Conservation (phyloP, 2,113 vertebrate species). For the Caranx ignobilis region DNA sequence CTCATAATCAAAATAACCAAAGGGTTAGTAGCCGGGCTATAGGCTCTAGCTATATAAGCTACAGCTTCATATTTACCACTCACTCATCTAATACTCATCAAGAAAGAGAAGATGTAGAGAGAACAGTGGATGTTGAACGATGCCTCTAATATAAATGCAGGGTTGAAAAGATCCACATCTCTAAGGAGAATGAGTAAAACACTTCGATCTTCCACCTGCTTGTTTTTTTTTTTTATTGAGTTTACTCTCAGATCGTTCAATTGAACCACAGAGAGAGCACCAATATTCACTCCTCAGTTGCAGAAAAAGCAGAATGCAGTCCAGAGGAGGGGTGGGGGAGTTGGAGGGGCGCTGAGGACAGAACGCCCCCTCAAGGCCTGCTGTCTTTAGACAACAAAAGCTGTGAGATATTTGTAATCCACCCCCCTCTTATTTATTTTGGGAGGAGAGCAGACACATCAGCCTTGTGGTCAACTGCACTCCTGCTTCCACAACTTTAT, state of each 20-base stretch:
- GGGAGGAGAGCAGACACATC: constrained; percentile 55
- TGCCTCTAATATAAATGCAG: neutral
- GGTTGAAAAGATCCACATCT: neutral
- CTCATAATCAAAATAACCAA: too few species aligned
- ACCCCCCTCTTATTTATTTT: constrained; percentile 65
- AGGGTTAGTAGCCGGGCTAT: too few species aligned
- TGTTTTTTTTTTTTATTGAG: neutral
- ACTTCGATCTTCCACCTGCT: neutral
- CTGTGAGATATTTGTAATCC: constrained; percentile 62
- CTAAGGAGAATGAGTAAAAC: neutral
- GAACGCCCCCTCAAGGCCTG: constrained; percentile 63
- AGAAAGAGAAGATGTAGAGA: neutral
- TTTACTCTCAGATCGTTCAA: neutral
- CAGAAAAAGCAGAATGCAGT: constrained; percentile 44
- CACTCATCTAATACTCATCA: neutral
- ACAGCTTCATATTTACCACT: neutral
- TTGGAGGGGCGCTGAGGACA: constrained; percentile 49
- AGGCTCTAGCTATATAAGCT: neutral
- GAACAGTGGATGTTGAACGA: too few species aligned
- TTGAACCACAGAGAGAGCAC: constrained; percentile 11
- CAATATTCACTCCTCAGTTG: constrained; percentile 36
- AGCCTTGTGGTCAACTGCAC: constrained; percentile 50
- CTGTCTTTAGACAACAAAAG: constrained; percentile 71
- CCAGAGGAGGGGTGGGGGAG: neutral
- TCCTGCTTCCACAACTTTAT: constrained; percentile 49